A percentile compares a stretch with the other conserved stretches of the same genome.
Conservation (phyloP, 2,113 vertebrate species). For the Thymallus thymallus region DNA sequence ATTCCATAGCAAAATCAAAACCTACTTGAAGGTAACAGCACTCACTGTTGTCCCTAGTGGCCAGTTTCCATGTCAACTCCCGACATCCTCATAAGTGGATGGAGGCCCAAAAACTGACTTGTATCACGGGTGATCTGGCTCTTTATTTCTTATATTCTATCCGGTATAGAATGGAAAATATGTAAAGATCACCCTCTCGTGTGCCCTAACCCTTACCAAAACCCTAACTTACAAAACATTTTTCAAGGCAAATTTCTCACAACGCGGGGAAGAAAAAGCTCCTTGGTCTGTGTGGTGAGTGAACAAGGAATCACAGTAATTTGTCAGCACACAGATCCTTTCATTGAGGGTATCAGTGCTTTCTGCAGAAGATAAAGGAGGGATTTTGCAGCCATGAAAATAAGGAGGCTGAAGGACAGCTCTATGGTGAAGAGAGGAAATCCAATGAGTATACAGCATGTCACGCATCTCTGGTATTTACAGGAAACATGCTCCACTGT, state of each 20-base stretch:
- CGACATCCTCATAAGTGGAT: too few species aligned
- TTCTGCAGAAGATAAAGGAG: neutral
- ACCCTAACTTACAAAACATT: neutral
- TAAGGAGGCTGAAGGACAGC: neutral
- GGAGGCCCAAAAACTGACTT: too few species aligned
- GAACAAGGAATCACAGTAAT: neutral
- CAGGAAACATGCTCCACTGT: neutral
- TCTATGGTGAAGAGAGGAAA: neutral
- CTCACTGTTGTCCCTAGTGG: too few species aligned
- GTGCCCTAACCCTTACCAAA: too few species aligned
- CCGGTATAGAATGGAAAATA: too few species aligned
- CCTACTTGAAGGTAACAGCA: too few species aligned
- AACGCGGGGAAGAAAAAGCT: neutral
- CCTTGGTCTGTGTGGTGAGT: neutral
- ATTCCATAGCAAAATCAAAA: too few species aligned
- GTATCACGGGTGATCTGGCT: too few species aligned
- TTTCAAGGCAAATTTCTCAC: neutral
- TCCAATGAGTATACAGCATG: neutral
- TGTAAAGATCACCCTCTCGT: too few species aligned
- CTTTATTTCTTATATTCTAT: neutral
- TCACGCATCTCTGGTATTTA: neutral
- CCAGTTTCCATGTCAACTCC: too few species aligned
- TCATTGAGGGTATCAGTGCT: neutral
- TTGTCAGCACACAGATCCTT: neutral
- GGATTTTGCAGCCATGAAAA: neutral